phyloP scores from a whole-genome alignment of 2,888 invertebrate genomes.

The Galeruca laticollis region DNA sequence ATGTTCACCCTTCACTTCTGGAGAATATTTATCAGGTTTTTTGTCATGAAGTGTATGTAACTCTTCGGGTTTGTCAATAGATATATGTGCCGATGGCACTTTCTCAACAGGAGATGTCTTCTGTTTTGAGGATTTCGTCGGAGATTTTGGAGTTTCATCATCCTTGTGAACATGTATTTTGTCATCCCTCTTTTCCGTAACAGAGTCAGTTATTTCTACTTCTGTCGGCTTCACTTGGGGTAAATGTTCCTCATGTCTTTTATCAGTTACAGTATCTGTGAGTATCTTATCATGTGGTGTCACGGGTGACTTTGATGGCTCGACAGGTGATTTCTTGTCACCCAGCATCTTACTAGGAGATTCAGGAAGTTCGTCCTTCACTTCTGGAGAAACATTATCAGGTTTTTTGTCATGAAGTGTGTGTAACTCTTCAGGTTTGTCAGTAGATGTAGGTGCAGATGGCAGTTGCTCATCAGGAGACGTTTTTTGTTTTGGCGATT shows the following conservation, averaged over 20 bases:
- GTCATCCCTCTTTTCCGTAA: neutral
- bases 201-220: neutral
- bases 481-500: neutral
- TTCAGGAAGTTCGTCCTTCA: too few species aligned
- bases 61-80: neutral
- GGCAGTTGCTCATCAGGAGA: neutral
- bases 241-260: neutral
- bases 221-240: neutral
- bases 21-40: too few species aligned
- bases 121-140: neutral
- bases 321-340: neutral
- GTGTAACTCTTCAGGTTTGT: neutral
- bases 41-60: neutral
- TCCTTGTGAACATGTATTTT: neutral
- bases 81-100: neutral
- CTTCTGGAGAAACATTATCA: too few species aligned
- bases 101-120: neutral
- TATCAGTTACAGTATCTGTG: neutral
- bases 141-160: neutral
- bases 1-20: too few species aligned
- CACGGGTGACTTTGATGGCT: neutral
- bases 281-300: neutral
- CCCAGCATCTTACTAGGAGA: too few species aligned
- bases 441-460: neutral
- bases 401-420: neutral